Evolutionary conservation across 64 coral and sea anemone species (phyloP), one percentile per base, ranked within the genome.

Genomic region (Pachyseris speciosa): DNA sequence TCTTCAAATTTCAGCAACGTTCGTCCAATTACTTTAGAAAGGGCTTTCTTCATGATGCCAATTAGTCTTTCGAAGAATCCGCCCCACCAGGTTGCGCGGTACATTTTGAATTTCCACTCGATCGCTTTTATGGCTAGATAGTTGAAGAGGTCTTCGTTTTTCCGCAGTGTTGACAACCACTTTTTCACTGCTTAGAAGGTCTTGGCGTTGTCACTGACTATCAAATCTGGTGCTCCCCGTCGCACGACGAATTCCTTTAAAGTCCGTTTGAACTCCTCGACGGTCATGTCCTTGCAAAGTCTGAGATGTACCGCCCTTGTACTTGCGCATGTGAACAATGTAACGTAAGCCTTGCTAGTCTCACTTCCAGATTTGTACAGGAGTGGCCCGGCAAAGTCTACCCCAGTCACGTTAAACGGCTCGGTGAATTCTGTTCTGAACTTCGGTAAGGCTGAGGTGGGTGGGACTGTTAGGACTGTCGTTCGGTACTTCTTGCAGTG

Each of bases 391-490:
- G 77, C 77, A 55, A 81, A 81, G 77, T 81, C 49, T 64, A 86
- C 83, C n/a, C 61, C 83, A 37, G 83, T 69, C 26, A 68, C 83
- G 38, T 68, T 69, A 64, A 69, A 86, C 33, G 83, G 61, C 40
- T 86, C 83, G 59, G 83, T 68, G 59, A 86, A 86, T 65, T 86
- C 37, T 34, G 84, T 67, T 50, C 79, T 45, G 58, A 84, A 84
- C 37, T 9, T 25, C 52, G 79, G 79, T 55, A 84, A 39, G 37
- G 49, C 41, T 64, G 52, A 57, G 19, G 53, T 60, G 32, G 52
- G 27, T 64, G 52, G 37, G 1, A 11, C 37, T 16, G 2, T 34
- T 9, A 34, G 37, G 67, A 70, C 37, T 70, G 3, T 32, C 29
- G 13, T 25, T 69, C n/a, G n/a, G n/a, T n/a, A n/a, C n/a, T n/a